Evolutionary conservation across 1,140 invertebrate genomes (phyloP), one percentile per base, ranked within the genome.

Genomic region (Ganaspis sp.): DNA sequence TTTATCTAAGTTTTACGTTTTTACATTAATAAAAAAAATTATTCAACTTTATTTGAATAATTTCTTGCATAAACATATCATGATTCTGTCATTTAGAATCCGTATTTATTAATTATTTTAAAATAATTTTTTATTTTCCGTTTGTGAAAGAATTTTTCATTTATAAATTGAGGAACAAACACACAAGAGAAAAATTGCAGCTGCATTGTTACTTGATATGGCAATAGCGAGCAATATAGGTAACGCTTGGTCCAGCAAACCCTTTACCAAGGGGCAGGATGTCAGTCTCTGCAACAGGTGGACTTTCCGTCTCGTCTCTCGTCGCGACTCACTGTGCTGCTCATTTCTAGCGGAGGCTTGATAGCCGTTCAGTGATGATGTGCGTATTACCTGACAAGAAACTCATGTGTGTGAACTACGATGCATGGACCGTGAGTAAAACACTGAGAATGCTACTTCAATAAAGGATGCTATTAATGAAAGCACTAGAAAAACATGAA

Each of bases 221-320:
- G 29, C 29, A 34, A 34, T 34, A 34, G 29, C 29, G 2, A 2
- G 29, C 29, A 34, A 34, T 34, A 34, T 70, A 71, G 40, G 73
- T 54, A 34, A 73, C 69, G 1, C 5, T 40, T 73, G 49, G 53
- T 73, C 70, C 45, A 53, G 76, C 74, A 34, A 73, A 34, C 42
- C 45, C 70, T 72, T 79, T 83, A 70, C 76, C 78, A 78, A 81
- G 72, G 74, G 54, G 76, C 69, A 81, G 77, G 81, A 80, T 84
- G 82, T 86, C 80, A 78, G 80, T 78, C 80, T 83, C 77, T 71
- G 86, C 88, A 89, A 89, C 88, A 89, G 87, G 88, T 89, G 87
- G 85, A 87, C 79, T 83, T 83, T 79, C 82, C 79, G 83, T 86
- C 85, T 87, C 82, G 83, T 81, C 76, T 86, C 85, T 87, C 77